These are phyloP conservation scores for Mesocentrotus franciscanus DNA, from an alignment of 53 echinoderm and acorn worm species.

Conservation along the genomic window DNA sequence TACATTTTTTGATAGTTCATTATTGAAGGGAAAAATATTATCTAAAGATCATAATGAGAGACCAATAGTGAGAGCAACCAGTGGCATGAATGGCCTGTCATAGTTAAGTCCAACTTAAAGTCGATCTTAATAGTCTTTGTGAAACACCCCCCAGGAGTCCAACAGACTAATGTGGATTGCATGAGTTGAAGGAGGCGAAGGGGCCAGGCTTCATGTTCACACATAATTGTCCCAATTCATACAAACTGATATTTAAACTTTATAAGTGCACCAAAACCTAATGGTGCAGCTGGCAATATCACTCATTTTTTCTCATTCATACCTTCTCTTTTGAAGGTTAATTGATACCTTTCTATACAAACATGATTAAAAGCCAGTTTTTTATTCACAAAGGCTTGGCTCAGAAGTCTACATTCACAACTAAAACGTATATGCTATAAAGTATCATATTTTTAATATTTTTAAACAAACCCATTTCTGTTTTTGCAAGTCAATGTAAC, in stretches of 20 bases:
- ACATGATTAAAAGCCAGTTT: not conserved
- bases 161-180: not conserved
- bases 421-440: no score
- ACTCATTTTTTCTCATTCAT: not conserved
- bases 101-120: no score
- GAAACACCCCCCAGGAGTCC: not conserved
- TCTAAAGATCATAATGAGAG: no score
- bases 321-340: not conserved
- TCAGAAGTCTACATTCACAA: not conserved
- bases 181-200: not conserved
- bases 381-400: not conserved
- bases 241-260: not conserved
- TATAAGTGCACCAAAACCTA: not conserved
- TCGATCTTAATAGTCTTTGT: no score
- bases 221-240: not conserved
- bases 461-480: no score
- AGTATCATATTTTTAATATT: no score
- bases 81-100: no score
- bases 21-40: no score
- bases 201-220: not conserved
- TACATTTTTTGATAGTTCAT: no score
- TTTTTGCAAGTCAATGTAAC: no score
- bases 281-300: not conserved
- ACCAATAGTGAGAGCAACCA: no score
- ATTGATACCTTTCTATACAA: not conserved